Conservation (phyloP, 2,888 invertebrate species). For the Luffia ferchaultella region DNA sequence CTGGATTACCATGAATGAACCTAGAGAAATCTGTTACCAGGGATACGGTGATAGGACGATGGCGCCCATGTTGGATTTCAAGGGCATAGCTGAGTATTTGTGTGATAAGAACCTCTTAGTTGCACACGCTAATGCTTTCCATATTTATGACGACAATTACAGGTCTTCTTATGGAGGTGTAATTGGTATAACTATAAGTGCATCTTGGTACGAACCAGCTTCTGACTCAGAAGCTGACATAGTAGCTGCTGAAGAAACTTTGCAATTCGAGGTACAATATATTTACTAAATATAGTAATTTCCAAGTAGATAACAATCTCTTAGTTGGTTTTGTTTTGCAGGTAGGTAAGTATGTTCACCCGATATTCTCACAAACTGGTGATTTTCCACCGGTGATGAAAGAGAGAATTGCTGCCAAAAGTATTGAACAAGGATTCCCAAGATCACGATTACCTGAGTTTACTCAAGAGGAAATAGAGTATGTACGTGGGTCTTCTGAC, state of each 20-base stretch:
- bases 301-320: background rate
- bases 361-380: slow-evolving; percentile 11
- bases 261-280: slow-evolving; percentile 58
- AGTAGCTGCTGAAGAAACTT: slow-evolving; percentile 56
- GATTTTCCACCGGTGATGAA: slow-evolving; percentile 18
- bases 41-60: slow-evolving; percentile 35
- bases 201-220: slow-evolving; percentile 57
- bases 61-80: slow-evolving; percentile 39
- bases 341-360: slow-evolving; percentile 6
- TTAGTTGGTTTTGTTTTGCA: background rate
- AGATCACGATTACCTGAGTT: slow-evolving; percentile 15
- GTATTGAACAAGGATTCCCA: slow-evolving; percentile 14
- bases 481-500: slow-evolving; percentile 15
- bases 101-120: slow-evolving; percentile 61
- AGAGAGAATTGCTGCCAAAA: slow-evolving; percentile 13
- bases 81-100: slow-evolving; percentile 55
- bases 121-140: slow-evolving; percentile 61
- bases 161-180: slow-evolving; percentile 27
- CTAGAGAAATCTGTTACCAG: slow-evolving; percentile 39
- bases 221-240: slow-evolving; percentile 47
- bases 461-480: slow-evolving; percentile 16
- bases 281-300: background rate
- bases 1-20: slow-evolving; percentile 70
- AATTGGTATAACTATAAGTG: slow-evolving; percentile 38
- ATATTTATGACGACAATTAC: slow-evolving; percentile 35